Evolutionary conservation across 1,140 invertebrate species (phyloP), one percentile per base, ranked within the genome.

Genomic region (Amphibalanus amphitrite): DNA sequence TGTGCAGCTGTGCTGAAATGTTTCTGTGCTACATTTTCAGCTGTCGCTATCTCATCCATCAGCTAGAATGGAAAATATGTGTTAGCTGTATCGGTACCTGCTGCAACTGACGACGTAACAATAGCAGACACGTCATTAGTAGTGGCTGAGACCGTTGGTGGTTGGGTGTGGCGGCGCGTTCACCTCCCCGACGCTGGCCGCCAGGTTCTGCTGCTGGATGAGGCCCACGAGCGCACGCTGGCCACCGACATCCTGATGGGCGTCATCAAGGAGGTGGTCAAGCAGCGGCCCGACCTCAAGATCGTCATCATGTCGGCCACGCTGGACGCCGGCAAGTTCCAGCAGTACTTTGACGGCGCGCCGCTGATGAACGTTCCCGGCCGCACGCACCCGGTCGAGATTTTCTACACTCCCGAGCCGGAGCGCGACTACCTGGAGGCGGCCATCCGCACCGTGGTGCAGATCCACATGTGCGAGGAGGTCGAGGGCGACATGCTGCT

Each of bases 181-280:
- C 33, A 15, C 33, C 33, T 38, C 33, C 15, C 33, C 15, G 33
- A 1, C 47, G 6, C 47, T 23, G 13, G 6, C 20, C 17, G 38
- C 1, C 59, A 76, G 75, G 91, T 93, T 1, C 93, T 99, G 72
- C 81, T 99, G 47, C 86, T 99, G 30, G 97, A 99, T 79, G 97
- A 99, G 81, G 97, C 97, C 79, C 97, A 99, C 80, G 97, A 99
- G 84, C 86, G 95, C 76, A 99, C 97, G 0, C 82, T 99, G 29
- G 95, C 97, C 0, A 99, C 97, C 0, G 97, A 99, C 79, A 96
- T 99, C 71, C 82, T 99, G 0, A 99, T 99, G 97, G 97, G 95
- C 71, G 92, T 95, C 23, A 81, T 99, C 10, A 98, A 99, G 80
- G 97, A 99, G 84, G 94, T 99, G 15, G 90, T 95, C 28, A 93